These are phyloP conservation scores for Chironomus riparius DNA, from an alignment of 2,888 invertebrate species.

Conservation along the genomic window DNA sequence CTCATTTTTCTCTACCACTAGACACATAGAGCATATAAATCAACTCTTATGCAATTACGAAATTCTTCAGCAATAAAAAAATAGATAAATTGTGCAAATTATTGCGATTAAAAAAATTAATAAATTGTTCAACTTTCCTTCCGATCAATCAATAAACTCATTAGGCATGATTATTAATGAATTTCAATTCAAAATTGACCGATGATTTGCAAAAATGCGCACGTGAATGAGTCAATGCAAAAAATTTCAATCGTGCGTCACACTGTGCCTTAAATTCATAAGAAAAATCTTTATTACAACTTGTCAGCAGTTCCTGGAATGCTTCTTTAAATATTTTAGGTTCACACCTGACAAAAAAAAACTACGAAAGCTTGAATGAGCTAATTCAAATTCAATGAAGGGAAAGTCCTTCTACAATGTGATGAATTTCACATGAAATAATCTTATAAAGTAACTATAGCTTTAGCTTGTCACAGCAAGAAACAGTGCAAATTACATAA, in stretches of 20 bases:
- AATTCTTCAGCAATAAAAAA: neutral
- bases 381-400: neutral
- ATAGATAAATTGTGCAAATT: neutral
- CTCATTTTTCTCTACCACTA: neutral
- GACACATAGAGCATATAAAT: neutral
- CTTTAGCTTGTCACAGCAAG: neutral
- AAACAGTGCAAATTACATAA: slow-evolving; percentile 15
- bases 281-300: no score
- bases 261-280: no score
- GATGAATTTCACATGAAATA: neutral
- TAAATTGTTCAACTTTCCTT: neutral
- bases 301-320: no score
- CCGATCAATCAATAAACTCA: neutral
- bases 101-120: neutral
- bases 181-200: no score
- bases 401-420: slow-evolving; percentile 19
- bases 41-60: neutral
- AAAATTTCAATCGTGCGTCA: no score
- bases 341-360: neutral
- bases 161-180: no score
- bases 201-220: no score
- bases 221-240: no score
- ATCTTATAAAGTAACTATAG: no score
- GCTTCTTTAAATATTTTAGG: neutral
- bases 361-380: no score